Conservation (phyloP, 2,797 vertebrate species). For the Leptodactylus fallax region DNA sequence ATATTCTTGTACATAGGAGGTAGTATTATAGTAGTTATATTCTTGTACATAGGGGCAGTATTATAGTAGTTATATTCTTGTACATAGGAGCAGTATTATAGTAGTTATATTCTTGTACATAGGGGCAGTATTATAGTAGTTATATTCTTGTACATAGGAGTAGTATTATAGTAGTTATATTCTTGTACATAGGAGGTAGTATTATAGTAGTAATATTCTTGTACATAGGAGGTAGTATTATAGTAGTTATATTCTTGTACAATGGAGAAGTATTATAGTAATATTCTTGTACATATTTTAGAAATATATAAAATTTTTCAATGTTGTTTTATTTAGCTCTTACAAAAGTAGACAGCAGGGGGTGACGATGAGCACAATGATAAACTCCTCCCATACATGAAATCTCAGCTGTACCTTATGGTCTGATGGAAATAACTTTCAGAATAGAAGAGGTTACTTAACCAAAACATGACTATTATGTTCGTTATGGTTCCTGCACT, state of each 20-base stretch:
- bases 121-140: background rate
- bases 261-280: no score
- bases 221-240: background rate
- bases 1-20: background rate
- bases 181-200: background rate
- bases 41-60: no score
- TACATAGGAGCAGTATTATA: background rate
- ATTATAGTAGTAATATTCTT: conserved; percentile 3
- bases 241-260: no score
- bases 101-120: background rate
- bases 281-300: no score
- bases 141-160: background rate
- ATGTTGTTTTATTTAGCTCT: no score
- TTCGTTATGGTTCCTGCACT: background rate
- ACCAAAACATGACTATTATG: background rate
- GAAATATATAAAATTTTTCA: no score
- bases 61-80: no score
- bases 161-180: background rate
- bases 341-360: no score
- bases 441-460: background rate
- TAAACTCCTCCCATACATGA: background rate
- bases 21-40: background rate
- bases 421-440: background rate
- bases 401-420: background rate
- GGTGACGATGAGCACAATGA: no score